Evolutionary conservation across 2,797 vertebrate species (phyloP).

Genomic region (Microcaecilia unicolor): DNA sequence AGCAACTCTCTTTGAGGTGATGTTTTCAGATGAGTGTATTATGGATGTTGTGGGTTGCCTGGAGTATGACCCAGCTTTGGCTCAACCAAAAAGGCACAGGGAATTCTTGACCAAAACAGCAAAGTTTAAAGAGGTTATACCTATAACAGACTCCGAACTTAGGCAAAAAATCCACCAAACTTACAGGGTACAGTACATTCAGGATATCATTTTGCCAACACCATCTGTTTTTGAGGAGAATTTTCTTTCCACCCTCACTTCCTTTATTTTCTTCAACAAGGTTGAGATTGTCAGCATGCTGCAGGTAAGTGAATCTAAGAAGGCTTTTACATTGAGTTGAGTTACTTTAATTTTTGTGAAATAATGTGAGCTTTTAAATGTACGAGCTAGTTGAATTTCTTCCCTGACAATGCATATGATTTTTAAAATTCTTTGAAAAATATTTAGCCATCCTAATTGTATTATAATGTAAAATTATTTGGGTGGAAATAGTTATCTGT

Average conservation of each 20-base stretch:
- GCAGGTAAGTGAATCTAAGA: constrained; percentile 69
- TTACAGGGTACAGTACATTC: constrained; percentile 97
- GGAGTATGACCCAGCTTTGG: constrained; percentile 91
- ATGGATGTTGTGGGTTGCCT: constrained; percentile 98
- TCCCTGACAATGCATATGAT: neutral
- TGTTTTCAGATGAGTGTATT: constrained; percentile 98
- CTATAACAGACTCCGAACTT: constrained; percentile 97
- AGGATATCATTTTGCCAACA: constrained; percentile 97
- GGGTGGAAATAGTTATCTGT: too few relatives aligned
- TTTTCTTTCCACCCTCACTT: constrained; percentile 95
- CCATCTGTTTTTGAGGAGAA: constrained; percentile 98
- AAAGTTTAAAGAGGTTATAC: constrained; percentile 98
- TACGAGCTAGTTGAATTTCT: neutral
- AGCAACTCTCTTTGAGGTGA: constrained; percentile 94
- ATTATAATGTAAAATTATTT: too few relatives aligned
- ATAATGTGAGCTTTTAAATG: neutral
- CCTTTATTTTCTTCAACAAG: constrained; percentile 99
- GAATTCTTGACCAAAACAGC: constrained; percentile 98
- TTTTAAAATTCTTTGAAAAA: neutral
- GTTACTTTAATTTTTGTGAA: neutral
- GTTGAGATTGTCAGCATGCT: constrained; percentile 99
- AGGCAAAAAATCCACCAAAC: constrained; percentile 99
- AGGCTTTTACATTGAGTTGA: neutral
- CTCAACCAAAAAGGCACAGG: constrained; percentile 89
- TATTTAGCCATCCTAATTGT: too few relatives aligned